These are phyloP conservation scores for Tenualosa ilisha DNA, from an alignment of 2,797 vertebrate species.

Conservation along the genomic window DNA sequence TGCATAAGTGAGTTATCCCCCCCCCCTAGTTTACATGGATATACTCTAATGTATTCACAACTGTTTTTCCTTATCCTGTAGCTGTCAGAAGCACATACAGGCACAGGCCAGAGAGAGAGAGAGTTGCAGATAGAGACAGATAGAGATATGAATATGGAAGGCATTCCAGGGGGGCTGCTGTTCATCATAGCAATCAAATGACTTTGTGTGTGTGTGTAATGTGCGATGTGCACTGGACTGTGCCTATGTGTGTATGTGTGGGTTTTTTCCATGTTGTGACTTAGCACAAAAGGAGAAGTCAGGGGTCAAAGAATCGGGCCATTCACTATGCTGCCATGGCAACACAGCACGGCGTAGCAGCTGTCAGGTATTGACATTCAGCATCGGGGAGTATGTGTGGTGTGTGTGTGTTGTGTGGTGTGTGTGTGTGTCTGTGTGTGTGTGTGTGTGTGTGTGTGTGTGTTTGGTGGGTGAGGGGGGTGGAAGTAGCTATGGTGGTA, in stretches of 20 bases:
- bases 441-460: background rate
- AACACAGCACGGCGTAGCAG: constrained; percentile 56
- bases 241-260: constrained; percentile 7
- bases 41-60: constrained; percentile 11
- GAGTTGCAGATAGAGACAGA: background rate
- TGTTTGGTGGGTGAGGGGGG: background rate
- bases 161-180: background rate
- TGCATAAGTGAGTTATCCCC: constrained; percentile 1
- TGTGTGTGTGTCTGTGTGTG: background rate
- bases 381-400: background rate
- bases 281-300: constrained; percentile 51
- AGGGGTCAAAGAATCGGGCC: constrained; percentile 53
- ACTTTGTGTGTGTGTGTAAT: constrained; percentile 16
- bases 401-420: background rate
- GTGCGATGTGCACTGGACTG: constrained; percentile 7
- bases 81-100: background rate
- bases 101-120: background rate
- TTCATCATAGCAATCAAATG: background rate
- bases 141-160: background rate
- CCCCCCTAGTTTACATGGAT: background rate
- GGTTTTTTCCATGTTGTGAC: constrained; percentile 41
- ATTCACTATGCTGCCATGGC: constrained; percentile 59
- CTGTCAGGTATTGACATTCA: constrained; percentile 61
- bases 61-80: background rate
- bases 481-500: background rate